A percentile compares a stretch with the other conserved stretches of the same genome.
Conservation (phyloP, 1,140 invertebrate genomes). For the Drosophila erecta region DNA sequence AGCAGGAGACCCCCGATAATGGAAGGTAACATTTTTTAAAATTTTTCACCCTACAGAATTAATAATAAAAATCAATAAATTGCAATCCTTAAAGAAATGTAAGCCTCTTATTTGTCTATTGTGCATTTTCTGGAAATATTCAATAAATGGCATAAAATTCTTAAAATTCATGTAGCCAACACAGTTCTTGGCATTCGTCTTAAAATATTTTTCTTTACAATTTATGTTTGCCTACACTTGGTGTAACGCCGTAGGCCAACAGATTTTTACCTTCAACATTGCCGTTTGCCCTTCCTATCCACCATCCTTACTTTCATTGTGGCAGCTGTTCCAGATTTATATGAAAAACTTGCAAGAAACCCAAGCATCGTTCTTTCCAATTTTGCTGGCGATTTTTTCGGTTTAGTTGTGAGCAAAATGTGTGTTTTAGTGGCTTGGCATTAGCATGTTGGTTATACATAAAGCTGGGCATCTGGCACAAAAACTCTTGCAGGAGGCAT, state of each 20-base stretch:
- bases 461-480: conserved; percentile 49
- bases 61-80: too few relatives aligned
- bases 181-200: not conserved
- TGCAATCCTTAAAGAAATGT: too few relatives aligned
- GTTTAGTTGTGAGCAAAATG: conserved; percentile 47
- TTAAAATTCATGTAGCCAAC: not conserved
- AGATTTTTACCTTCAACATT: conserved; percentile 10
- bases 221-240: not conserved
- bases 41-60: too few relatives aligned
- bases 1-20: too few relatives aligned
- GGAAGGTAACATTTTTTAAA: too few relatives aligned
- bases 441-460: conserved; percentile 71
- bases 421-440: conserved; percentile 77
- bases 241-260: not conserved
- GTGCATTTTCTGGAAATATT: too few relatives aligned
- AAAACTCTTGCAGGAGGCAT: not conserved
- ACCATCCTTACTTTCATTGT: conserved; percentile 1
- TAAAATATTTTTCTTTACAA: not conserved
- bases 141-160: not conserved
- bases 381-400: conserved; percentile 64
- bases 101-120: too few relatives aligned
- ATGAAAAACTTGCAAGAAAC: conserved; percentile 59
- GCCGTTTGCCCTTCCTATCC: conserved; percentile 5
- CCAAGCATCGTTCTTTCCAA: conserved; percentile 56
- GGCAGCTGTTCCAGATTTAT: conserved; percentile 74